Conservation (phyloP, 2,113 vertebrate species). For the Dipodomys stephensi region DNA sequence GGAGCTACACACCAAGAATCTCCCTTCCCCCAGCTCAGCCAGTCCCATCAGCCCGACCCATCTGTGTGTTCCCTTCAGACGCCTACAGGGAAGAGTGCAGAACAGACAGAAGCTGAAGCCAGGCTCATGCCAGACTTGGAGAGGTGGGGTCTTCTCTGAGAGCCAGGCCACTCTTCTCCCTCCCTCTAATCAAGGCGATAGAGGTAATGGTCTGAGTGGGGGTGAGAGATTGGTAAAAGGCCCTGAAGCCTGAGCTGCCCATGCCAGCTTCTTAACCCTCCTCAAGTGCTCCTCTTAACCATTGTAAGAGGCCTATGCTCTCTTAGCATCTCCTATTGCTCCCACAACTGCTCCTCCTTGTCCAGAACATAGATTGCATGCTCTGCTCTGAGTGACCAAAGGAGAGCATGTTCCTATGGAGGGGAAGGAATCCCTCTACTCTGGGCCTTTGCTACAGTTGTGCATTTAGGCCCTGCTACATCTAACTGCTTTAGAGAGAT, state of each 20-base stretch:
- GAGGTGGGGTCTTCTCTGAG: conserved; percentile 54
- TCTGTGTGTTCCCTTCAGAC: conserved; percentile 82
- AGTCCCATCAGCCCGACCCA: conserved; percentile 77
- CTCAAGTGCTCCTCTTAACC: not conserved
- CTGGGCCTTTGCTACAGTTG: not conserved
- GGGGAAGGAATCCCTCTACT: not conserved
- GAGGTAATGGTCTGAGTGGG: too few relatives aligned
- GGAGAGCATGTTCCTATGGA: not conserved
- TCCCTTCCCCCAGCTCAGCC: conserved; percentile 49
- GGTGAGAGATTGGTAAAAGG: not conserved
- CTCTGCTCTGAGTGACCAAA: not conserved
- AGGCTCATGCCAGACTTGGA: conserved; percentile 51
- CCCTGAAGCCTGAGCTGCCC: not conserved
- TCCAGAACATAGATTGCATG: not conserved
- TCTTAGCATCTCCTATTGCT: not conserved
- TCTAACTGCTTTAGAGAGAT: not conserved
- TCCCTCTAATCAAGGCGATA: not conserved
- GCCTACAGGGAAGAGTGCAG: conserved; percentile 79
- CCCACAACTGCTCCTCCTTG: not conserved
- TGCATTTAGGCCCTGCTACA: not conserved
- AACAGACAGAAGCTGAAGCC: conserved; percentile 74
- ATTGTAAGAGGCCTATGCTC: not conserved
- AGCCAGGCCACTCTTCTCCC: not conserved
- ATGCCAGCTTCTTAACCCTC: not conserved
- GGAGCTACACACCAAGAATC: conserved; percentile 4